Evolutionary conservation across 2,797 vertebrate genomes (phyloP).

Genomic region (Pantherophis vulpinus): DNA sequence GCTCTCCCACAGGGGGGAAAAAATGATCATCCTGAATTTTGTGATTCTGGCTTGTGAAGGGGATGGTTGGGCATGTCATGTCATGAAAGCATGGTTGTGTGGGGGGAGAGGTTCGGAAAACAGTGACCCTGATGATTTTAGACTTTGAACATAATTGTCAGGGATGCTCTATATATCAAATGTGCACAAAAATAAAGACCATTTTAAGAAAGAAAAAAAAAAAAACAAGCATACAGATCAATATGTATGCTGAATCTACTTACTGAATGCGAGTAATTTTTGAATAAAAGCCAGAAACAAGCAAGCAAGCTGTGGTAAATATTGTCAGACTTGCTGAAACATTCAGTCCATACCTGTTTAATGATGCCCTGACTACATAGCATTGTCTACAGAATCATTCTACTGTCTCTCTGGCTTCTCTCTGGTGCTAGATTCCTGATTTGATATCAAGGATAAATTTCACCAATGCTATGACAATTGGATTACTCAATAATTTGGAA

Average conservation of each 20-base stretch:
- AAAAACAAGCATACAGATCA: background rate
- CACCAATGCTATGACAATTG: background rate
- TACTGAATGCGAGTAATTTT: background rate
- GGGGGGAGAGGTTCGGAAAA: background rate
- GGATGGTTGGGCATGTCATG: background rate
- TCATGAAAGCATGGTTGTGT: background rate
- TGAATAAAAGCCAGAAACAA: background rate
- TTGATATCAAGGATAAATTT: background rate
- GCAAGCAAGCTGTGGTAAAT: background rate
- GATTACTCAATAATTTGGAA: background rate
- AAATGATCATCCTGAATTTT: background rate
- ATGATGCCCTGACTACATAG: background rate
- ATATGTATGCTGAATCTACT: background rate
- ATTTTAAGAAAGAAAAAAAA: background rate
- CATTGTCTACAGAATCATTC: background rate
- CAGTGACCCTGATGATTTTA: background rate
- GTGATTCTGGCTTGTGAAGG: background rate
- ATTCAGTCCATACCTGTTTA: background rate
- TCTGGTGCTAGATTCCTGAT: background rate
- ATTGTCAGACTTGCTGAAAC: background rate
- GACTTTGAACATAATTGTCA: background rate
- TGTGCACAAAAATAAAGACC: background rate
- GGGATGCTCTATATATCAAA: background rate
- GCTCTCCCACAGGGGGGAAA: rapidly evolving
- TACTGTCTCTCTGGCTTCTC: background rate